Percentiles rank a stretch among this genome's conserved stretches.
Conservation (phyloP, 1,140 invertebrate species). For the Maconellicoccus hirsutus region DNA sequence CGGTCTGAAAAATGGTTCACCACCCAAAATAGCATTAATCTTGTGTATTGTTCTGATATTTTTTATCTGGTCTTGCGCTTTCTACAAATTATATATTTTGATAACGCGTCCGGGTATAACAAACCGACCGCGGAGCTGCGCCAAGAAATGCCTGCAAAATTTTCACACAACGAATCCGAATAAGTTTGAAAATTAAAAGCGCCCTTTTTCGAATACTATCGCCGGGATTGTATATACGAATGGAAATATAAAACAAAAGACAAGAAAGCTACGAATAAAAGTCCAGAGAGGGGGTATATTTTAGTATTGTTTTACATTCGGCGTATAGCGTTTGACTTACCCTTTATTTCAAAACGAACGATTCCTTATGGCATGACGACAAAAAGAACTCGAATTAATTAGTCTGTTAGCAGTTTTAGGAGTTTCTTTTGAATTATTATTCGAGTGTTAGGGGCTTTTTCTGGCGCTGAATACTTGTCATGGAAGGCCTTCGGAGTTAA, state of each 20-base stretch:
- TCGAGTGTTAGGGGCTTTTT: not conserved
- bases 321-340: not conserved
- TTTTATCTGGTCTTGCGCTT: not conserved
- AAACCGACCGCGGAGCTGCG: not conserved
- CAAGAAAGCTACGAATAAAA: not conserved
- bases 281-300: not conserved
- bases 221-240: not conserved
- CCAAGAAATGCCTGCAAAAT: not conserved
- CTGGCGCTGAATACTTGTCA: not conserved
- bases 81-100: too few relatives aligned
- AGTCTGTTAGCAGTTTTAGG: constrained; percentile 20
- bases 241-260: constrained; percentile 18
- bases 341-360: constrained; percentile 12
- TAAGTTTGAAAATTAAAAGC: not conserved
- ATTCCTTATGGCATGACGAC: constrained; percentile 15
- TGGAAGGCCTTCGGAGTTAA: not conserved
- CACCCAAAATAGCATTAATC: constrained; percentile 4
- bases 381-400: constrained; percentile 22
- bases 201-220: constrained; percentile 8
- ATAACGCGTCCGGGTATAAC: too few relatives aligned
- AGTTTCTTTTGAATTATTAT: constrained; percentile 21
- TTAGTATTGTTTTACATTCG: constrained; percentile 14
- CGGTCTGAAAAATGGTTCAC: not conserved
- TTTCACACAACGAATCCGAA: not conserved
- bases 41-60: not conserved